Percentiles rank a stretch among this genome's conserved stretches.
Conservation (phyloP, 2,797 vertebrate genomes). For the Sebastolobus alascanus region DNA sequence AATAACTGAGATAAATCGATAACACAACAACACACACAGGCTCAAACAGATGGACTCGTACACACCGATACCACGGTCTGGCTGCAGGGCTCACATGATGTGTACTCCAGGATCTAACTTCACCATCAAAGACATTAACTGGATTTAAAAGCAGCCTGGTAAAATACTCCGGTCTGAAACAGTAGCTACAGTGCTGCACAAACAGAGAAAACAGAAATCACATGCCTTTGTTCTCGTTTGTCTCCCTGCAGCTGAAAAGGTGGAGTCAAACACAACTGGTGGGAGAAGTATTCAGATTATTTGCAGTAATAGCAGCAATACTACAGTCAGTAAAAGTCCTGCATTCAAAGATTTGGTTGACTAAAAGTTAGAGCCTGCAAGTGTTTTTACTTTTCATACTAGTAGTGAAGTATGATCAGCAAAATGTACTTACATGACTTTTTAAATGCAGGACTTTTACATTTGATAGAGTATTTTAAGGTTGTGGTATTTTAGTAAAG, state of each 20-base stretch:
- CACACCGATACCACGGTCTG: background rate
- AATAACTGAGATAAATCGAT: slow-evolving; percentile 75
- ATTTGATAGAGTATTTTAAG: background rate
- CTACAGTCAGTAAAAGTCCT: background rate
- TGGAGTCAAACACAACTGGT: background rate
- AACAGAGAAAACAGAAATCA: background rate
- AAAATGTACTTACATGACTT: too few species aligned
- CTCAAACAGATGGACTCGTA: slow-evolving; percentile 54
- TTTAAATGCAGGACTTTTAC: too few species aligned
- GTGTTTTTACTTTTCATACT: too few species aligned
- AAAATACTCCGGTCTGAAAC: too few species aligned
- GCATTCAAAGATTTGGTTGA: too few species aligned
- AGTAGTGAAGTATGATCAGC: too few species aligned
- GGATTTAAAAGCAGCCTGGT: slow-evolving; percentile 28
- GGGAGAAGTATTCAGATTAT: background rate
- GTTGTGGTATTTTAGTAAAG: too few species aligned
- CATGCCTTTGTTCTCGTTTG: slow-evolving; percentile 2
- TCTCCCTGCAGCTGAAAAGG: background rate
- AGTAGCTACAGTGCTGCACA: background rate
- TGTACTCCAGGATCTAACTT: slow-evolving; percentile 26
- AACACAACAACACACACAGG: slow-evolving; percentile 47
- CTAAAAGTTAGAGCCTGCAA: too few species aligned
- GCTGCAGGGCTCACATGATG: slow-evolving; percentile 3
- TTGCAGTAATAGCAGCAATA: background rate
- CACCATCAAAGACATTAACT: slow-evolving; percentile 36